Conservation (phyloP, 35 echinoderm and acorn worm genomes). For the Ptychodera flava region DNA sequence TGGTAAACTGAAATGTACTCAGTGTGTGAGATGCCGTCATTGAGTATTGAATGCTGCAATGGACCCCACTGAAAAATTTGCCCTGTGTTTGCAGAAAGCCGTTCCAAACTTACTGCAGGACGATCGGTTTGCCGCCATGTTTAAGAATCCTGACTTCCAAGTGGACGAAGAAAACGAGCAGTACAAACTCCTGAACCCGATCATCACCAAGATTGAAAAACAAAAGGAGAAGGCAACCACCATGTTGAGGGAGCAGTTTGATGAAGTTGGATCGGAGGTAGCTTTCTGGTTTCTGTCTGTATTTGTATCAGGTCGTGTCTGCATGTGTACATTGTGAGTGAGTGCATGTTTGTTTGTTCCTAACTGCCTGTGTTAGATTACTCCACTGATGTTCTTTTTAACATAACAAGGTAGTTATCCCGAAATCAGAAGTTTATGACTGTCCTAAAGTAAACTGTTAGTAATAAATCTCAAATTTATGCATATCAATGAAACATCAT, state of each 20-base stretch:
- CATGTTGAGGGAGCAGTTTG: slow-evolving; percentile 51
- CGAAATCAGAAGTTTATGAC: not conserved
- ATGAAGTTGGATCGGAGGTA: slow-evolving; percentile 40
- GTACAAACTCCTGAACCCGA: slow-evolving; percentile 59
- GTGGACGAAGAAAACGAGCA: slow-evolving; percentile 80
- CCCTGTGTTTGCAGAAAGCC: slow-evolving; percentile 11
- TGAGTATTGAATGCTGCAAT: no score
- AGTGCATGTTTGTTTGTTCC: not conserved
- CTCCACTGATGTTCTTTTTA: not conserved
- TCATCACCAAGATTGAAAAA: slow-evolving; percentile 74
- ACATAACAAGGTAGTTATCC: not conserved
- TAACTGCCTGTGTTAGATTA: not conserved
- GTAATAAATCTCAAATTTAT: no score
- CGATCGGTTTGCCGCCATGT: slow-evolving; percentile 75
- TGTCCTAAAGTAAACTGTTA: not conserved
- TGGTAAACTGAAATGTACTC: no score
- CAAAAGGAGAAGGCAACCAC: slow-evolving; percentile 42
- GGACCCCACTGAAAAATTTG: no score
- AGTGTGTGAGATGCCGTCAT: no score
- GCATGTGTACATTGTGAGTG: not conserved
- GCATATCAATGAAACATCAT: no score
- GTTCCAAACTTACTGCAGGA: slow-evolving; percentile 51
- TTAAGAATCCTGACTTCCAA: slow-evolving; percentile 91
- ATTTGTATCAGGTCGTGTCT: not conserved
- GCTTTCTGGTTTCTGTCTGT: not conserved